Percentiles rank a stretch among this genome's conserved stretches.
Conservation (phyloP, 2,797 vertebrate genomes). For the Cossypha dichroa region DNA sequence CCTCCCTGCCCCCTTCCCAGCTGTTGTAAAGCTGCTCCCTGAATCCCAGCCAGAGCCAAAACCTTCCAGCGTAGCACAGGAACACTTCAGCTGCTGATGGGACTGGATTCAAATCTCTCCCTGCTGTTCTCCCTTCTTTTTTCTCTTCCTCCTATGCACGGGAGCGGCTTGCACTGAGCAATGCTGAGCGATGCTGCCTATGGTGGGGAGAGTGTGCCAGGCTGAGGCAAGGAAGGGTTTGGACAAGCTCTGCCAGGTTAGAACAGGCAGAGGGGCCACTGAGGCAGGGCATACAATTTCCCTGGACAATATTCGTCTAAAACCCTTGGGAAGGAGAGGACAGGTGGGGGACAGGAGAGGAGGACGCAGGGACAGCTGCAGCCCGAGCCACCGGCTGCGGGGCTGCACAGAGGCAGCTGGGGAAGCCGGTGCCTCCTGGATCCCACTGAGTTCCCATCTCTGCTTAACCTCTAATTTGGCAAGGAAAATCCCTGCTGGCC, state of each 20-base stretch:
- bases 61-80: conserved; percentile 46
- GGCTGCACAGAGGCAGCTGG: neutral
- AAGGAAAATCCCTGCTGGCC: conserved; percentile 49
- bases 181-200: neutral
- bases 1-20: conserved; percentile 52
- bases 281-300: rapidly evolving
- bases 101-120: conserved; percentile 56
- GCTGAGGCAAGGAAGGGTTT: neutral
- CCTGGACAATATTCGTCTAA: neutral
- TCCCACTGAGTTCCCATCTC: conserved; percentile 13
- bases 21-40: conserved; percentile 63
- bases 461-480: conserved; percentile 44
- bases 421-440: conserved; percentile 6
- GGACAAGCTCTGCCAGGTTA: neutral
- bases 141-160: neutral
- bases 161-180: rapidly evolving
- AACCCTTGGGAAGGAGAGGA: neutral
- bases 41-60: conserved; percentile 62
- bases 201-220: rapidly evolving
- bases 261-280: neutral
- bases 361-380: neutral
- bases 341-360: neutral
- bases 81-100: conserved; percentile 65
- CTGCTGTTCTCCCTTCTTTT: conserved; percentile 20
- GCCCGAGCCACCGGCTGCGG: neutral